Percentiles rank a stretch among this genome's conserved stretches.
phyloP scores from a whole-genome alignment of 2,113 vertebrate species.

The Clarias gariepinus region DNA sequence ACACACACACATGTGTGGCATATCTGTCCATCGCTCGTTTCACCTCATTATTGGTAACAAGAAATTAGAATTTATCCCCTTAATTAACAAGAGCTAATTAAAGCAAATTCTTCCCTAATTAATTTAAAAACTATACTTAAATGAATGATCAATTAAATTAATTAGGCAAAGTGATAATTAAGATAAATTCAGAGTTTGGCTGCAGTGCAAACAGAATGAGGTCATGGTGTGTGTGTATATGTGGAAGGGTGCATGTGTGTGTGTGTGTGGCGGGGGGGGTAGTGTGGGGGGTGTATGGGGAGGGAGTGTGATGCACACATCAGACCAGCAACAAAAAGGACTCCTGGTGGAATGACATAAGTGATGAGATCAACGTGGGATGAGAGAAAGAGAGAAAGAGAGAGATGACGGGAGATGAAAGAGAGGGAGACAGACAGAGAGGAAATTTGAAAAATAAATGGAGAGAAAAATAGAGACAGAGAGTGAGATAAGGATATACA shows the following conservation, averaged over 20 bases:
- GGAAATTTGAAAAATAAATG: not conserved
- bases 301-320: constrained; percentile 49
- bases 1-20: constrained; percentile 7
- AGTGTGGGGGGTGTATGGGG: constrained; percentile 16
- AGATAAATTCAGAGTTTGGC: constrained; percentile 63
- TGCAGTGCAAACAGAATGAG: constrained; percentile 44
- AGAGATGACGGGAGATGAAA: constrained; percentile 1
- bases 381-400: not conserved
- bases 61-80: constrained; percentile 55
- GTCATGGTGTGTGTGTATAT: constrained; percentile 13
- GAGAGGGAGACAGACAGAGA: not conserved
- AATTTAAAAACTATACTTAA: constrained; percentile 67
- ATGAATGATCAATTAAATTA: constrained; percentile 73
- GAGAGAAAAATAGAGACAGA: constrained; percentile 44
- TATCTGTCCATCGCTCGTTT: constrained; percentile 44
- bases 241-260: constrained; percentile 1
- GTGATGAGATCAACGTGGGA: constrained; percentile 1
- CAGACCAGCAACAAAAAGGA: constrained; percentile 55
- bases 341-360: constrained; percentile 44
- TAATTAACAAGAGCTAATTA: constrained; percentile 71
- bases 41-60: constrained; percentile 57
- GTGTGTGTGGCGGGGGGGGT: constrained; percentile 14
- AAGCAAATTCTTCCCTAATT: constrained; percentile 68
- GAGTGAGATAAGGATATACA: not conserved
- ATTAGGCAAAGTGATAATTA: constrained; percentile 72